These are phyloP conservation scores for Siniperca scherzeri DNA, from an alignment of 2,797 vertebrate species.

Conservation along the genomic window DNA sequence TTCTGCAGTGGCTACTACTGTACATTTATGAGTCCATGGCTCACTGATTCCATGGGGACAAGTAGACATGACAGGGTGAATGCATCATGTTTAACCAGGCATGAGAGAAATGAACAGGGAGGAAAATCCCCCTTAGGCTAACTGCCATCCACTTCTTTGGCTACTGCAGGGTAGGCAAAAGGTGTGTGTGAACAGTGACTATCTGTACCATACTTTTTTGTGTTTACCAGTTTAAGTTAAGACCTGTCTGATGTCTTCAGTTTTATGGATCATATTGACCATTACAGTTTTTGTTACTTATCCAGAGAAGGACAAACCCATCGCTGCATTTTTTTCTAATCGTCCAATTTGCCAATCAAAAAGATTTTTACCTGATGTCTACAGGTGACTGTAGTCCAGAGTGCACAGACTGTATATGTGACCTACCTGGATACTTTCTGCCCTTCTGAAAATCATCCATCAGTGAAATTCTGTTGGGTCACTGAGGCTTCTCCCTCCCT, in stretches of 20 bases:
- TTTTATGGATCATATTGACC: background rate
- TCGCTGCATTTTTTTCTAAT: background rate
- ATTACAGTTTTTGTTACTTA: background rate
- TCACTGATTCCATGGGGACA: slow-evolving; percentile 58
- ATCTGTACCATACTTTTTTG: background rate
- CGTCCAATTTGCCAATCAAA: background rate
- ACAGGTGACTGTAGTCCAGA: background rate
- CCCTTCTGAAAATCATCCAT: slow-evolving; percentile 35
- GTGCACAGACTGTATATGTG: background rate
- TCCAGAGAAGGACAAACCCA: background rate
- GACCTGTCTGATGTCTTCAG: background rate
- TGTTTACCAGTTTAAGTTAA: background rate
- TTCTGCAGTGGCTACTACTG: slow-evolving; percentile 29
- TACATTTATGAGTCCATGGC: slow-evolving; percentile 48
- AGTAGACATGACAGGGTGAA: slow-evolving; percentile 59
- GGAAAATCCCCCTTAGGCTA: slow-evolving; percentile 31
- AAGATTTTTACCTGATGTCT: background rate
- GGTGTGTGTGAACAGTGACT: slow-evolving; percentile 9
- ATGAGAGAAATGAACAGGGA: slow-evolving; percentile 44
- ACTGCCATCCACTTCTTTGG: slow-evolving; percentile 21
- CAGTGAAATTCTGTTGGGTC: slow-evolving; percentile 19
- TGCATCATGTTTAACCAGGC: slow-evolving; percentile 70
- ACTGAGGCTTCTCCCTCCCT: background rate
- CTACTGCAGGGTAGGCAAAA: slow-evolving; percentile 1
- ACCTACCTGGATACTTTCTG: slow-evolving; percentile 7